Evolutionary conservation across 2,113 vertebrate species (phyloP).

Genomic region (Crocuta crocuta): DNA sequence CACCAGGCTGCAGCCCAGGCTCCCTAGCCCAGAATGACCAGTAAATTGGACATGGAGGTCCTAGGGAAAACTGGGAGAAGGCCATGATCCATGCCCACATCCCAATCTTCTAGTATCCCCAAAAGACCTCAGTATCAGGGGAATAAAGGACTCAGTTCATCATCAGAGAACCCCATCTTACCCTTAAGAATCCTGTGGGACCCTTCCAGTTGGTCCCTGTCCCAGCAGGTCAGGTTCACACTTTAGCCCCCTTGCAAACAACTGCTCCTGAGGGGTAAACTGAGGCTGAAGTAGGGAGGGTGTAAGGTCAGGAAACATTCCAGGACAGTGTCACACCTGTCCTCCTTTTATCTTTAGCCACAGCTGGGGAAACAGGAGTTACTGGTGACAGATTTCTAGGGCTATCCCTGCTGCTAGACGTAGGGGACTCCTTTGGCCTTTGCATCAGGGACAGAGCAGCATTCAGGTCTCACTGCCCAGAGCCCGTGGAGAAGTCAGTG

Average conservation of each 20-base stretch:
- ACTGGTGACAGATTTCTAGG: constrained; percentile 16
- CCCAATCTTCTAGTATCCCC: constrained; percentile 1
- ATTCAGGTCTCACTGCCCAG: background rate
- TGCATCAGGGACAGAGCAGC: background rate
- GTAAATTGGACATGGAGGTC: background rate
- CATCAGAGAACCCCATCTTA: background rate
- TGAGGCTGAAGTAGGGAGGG: constrained; percentile 11
- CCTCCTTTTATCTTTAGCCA: constrained; percentile 43
- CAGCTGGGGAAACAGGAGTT: constrained; percentile 17
- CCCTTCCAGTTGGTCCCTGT: background rate
- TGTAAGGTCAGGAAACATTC: constrained; percentile 16
- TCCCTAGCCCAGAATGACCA: constrained; percentile 1
- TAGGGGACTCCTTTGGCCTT: background rate
- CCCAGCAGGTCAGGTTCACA: constrained; percentile 15
- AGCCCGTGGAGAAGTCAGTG: background rate
- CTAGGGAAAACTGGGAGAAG: background rate
- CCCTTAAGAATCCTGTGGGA: constrained; percentile 7
- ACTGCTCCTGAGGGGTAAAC: constrained; percentile 29
- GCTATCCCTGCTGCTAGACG: background rate
- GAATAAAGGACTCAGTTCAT: background rate
- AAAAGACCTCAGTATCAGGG: background rate
- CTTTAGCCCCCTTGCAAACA: background rate
- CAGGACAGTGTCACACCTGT: background rate
- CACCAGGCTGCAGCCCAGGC: background rate
- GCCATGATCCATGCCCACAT: background rate